These are phyloP conservation scores for Callorhinus ursinus DNA, from an alignment of 2,113 vertebrate genomes.

Conservation along the genomic window DNA sequence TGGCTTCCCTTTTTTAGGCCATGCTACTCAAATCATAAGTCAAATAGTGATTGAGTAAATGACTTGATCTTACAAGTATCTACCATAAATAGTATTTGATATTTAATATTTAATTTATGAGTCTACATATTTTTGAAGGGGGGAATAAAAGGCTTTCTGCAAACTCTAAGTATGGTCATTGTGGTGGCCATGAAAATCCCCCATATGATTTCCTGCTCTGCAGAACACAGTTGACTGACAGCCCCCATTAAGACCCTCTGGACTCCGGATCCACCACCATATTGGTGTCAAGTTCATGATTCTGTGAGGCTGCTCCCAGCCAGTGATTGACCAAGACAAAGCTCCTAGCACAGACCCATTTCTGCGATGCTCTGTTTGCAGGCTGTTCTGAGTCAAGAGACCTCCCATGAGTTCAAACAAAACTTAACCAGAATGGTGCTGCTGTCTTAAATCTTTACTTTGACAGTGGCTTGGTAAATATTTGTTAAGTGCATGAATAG, in stretches of 20 bases:
- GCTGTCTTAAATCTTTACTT: too few relatives aligned
- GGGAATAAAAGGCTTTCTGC: background rate
- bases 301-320: background rate
- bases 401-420: background rate
- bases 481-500: background rate
- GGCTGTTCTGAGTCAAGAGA: background rate
- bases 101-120: background rate
- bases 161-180: background rate
- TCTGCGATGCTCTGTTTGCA: background rate
- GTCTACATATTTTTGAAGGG: background rate
- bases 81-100: background rate
- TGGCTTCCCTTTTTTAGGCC: background rate
- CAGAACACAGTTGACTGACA: background rate
- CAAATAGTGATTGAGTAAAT: background rate
- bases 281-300: background rate
- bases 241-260: background rate
- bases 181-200: background rate
- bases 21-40: background rate
- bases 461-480: background rate
- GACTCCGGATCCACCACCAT: too few relatives aligned
- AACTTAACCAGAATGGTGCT: background rate
- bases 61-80: background rate
- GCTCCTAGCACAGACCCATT: rapidly evolving
- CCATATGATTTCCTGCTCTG: background rate
- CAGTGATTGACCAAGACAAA: background rate